Conservation (phyloP, 2,113 vertebrate species). For the Boleophthalmus pectinirostris region DNA sequence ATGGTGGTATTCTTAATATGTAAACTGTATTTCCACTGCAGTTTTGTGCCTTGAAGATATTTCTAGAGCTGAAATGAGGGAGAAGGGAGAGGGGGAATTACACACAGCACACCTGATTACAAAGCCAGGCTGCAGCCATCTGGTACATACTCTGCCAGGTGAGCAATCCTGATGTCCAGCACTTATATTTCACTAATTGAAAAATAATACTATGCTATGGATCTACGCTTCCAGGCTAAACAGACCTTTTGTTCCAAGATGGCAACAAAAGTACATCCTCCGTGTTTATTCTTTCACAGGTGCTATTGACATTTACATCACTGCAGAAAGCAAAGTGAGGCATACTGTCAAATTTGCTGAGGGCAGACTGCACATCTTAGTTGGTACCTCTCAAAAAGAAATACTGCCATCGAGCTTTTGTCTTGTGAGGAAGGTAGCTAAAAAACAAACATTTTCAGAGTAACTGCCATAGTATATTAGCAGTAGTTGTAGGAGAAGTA, state of each 20-base stretch:
- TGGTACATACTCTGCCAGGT: background rate
- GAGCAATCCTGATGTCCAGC: background rate
- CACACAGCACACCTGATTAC: background rate
- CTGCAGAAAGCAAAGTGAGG: background rate
- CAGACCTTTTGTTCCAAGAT: background rate
- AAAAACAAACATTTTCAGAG: background rate
- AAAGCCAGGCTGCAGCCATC: background rate
- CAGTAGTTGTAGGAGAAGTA: background rate
- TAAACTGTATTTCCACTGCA: background rate
- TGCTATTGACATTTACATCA: background rate
- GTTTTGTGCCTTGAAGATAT: background rate
- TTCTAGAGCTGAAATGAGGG: background rate
- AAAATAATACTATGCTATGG: background rate
- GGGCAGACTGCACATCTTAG: background rate
- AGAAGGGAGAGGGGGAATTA: background rate
- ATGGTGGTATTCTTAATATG: background rate
- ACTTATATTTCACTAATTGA: background rate
- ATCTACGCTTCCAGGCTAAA: background rate
- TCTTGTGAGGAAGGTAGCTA: background rate
- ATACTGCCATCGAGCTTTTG: background rate
- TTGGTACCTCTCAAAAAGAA: background rate
- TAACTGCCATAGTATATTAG: background rate
- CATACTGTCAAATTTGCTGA: background rate
- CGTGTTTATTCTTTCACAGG: background rate
- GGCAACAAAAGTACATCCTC: background rate